phyloP scores from a whole-genome alignment of 2,113 vertebrate genomes.

The Eolophus roseicapilla region DNA sequence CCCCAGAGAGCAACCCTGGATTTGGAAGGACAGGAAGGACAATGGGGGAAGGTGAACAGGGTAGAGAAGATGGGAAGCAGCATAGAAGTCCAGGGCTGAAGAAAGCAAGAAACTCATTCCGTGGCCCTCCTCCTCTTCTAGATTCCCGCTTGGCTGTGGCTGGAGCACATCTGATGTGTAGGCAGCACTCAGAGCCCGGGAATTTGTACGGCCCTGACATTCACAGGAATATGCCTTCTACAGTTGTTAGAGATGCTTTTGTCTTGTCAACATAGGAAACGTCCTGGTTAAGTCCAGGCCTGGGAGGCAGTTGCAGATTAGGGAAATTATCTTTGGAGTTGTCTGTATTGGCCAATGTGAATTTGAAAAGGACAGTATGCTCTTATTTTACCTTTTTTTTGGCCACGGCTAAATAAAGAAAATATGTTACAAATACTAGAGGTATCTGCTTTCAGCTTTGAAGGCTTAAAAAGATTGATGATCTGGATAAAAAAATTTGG shows the following conservation, averaged over 20 bases:
- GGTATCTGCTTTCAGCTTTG: slow-evolving; percentile 30
- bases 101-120: neutral
- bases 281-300: neutral
- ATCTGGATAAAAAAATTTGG: neutral
- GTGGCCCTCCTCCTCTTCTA: neutral
- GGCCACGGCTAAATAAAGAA: slow-evolving; percentile 24
- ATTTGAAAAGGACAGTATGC: slow-evolving; percentile 3
- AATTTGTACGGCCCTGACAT: neutral
- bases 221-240: neutral
- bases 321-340: slow-evolving; percentile 12
- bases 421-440: slow-evolving; percentile 11
- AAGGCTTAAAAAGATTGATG: neutral
- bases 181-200: neutral
- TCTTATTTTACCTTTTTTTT: slow-evolving; percentile 11
- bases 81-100: neutral
- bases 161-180: neutral
- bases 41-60: neutral
- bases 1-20: accelerated
- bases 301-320: neutral
- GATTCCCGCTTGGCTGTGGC: neutral
- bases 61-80: neutral
- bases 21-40: neutral
- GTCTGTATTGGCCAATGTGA: slow-evolving; percentile 1
- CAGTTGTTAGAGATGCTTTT: neutral
- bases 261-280: neutral